Base-by-base conservation (phyloP, 2,113 vertebrate genomes). In the Coracopsis vasa region DNA sequence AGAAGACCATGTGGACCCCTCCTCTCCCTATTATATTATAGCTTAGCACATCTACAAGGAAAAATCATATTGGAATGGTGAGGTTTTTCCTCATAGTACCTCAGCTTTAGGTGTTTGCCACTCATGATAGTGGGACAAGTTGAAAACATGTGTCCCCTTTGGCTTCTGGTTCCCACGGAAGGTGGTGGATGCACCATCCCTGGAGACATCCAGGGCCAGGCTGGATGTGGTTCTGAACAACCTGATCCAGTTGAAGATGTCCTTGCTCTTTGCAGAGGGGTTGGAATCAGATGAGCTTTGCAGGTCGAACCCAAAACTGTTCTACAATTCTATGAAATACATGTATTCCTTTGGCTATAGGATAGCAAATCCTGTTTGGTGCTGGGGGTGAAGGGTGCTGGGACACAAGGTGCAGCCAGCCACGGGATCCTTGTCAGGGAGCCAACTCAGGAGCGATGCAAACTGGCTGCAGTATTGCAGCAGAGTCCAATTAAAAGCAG, bases 51-150 rank as follows among this genome's bases (percentile, higher is more conserved):
- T 51, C 54, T 35, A 13, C 33, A 27, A 80, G 35, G 18, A 42
- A 77, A 88, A 53, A 69, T 6, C 27, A 0, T 11, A 1, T 16
- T 20, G 80, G 47, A 47, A 44, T 2, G 45, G 27, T 41, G 80
- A 78, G 5, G 2, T 44, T 42, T 75, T 56, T 24, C 23, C 66
- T 61, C 3, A 2, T 10, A 8, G 28, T 3, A 16, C 71, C 56
- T 73, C 39, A 45, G 20, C 23, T 83, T 56, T 28, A 35, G 11
- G 7, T 47, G 18, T 21, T 11, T n/a, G 25, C 33, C 53, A 5
- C 24, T 78, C 0, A 0, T 11, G 24, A 4, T 6, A 18, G 41
- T 27, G 35, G 35, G 41, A 19, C 60, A 44, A 15, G 31, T 7
- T 70, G 79, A 80, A 66, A 78, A 28, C 9, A 7, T 1, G 6